Percentiles rank a stretch among this genome's conserved stretches.
phyloP scores from a whole-genome alignment of 2,797 vertebrate species.

The Huso huso region DNA sequence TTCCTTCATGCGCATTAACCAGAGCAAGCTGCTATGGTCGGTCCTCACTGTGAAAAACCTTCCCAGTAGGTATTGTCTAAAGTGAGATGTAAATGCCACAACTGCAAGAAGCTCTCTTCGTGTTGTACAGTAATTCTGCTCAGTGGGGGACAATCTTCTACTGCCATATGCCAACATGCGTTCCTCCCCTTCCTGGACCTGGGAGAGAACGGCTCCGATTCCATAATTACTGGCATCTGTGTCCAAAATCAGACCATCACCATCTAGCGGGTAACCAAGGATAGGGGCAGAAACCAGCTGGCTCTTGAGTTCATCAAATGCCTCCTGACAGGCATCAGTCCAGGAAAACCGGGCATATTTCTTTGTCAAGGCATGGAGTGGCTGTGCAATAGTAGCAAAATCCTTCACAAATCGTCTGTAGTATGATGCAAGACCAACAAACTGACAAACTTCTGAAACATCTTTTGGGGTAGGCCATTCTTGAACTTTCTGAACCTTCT shows the following conservation, averaged over 20 bases:
- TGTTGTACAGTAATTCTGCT: slow-evolving; percentile 31
- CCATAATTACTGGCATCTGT: not conserved
- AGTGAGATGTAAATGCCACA: slow-evolving; percentile 20
- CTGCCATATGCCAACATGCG: not conserved
- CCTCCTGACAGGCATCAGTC: not conserved
- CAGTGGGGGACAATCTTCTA: slow-evolving; percentile 5
- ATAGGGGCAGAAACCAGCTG: not conserved
- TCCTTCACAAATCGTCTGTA: slow-evolving; percentile 19
- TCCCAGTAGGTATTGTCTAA: not conserved
- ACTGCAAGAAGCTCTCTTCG: slow-evolving; percentile 14
- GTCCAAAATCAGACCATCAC: not conserved
- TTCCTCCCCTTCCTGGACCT: not conserved
- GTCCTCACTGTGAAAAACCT: not conserved
- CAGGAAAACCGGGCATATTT: not conserved
- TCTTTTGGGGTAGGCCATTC: not conserved
- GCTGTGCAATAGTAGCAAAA: not conserved
- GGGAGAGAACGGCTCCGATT: not conserved
- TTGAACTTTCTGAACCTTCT: slow-evolving; percentile 12
- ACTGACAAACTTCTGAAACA: slow-evolving; percentile 12
- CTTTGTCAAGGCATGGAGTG: not conserved
- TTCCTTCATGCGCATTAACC: not conserved
- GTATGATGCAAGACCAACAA: slow-evolving; percentile 20
- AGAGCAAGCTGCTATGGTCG: slow-evolving; percentile 3
- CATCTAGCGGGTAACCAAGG: not conserved
- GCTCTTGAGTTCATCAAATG: not conserved